phyloP scores from a whole-genome alignment of 2,113 vertebrate genomes.

The Lontra canadensis region DNA sequence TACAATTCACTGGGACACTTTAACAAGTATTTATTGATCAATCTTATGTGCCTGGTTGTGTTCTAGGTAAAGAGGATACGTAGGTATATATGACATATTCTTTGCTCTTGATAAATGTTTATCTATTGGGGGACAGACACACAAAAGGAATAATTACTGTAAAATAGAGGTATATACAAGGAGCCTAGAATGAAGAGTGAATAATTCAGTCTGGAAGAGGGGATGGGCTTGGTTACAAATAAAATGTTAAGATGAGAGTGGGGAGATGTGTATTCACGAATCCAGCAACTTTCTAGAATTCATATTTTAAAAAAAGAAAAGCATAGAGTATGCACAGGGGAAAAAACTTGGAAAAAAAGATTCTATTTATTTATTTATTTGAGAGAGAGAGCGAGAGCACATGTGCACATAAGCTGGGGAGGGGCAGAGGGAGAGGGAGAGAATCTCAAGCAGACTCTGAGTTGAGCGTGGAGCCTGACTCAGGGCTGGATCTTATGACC shows the following conservation, averaged over 20 bases:
- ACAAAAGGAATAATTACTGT: background rate
- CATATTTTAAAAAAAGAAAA: background rate
- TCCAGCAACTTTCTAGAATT: background rate
- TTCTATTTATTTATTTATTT: background rate
- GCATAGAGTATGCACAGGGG: background rate
- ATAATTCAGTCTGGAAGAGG: background rate
- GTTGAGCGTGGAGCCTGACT: background rate
- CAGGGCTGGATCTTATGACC: background rate
- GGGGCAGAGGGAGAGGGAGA: background rate
- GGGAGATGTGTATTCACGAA: background rate
- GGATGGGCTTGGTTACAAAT: background rate
- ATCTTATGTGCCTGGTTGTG: background rate
- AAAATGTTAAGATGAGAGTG: background rate
- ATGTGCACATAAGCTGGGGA: background rate
- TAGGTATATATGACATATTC: background rate
- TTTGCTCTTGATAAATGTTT: background rate
- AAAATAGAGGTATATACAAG: background rate
- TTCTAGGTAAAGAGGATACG: background rate
- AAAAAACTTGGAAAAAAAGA: background rate
- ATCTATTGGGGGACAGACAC: background rate
- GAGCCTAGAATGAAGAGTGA: background rate
- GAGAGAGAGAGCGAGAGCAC: background rate
- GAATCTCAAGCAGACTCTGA: background rate
- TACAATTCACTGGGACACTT: background rate
- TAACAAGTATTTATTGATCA: conserved; percentile 25